Base-by-base conservation (phyloP, 2,113 vertebrate species). In the Piliocolobus tephrosceles region DNA sequence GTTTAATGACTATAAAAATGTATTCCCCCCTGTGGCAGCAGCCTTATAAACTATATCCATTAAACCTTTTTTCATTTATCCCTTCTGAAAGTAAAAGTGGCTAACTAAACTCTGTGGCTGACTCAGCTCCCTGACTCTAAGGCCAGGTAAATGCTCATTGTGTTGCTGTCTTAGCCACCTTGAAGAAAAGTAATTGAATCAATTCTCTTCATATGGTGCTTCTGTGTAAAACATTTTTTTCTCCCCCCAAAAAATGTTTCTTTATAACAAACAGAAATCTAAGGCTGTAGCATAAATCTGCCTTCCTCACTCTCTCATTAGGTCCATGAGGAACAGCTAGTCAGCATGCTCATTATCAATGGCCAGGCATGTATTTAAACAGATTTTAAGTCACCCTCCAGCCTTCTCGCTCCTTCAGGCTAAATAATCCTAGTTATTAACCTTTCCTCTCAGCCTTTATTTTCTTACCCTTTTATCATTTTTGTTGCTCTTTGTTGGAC, bases 381-480 rank as follows among this genome's bases (percentile, higher is more conserved):
- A 68, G 43, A 86, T 78, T 43, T 22, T 78, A 88, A 80, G 83
- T 95, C 95, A 90, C 45, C 66, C 52, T 76, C 93, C 79, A 94
- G 45, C 40, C 38, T 88, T 58, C 45, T 90, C 64, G 7, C 50
- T 94, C 90, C 93, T 89, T 90, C 70, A 94, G 64, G 91, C 83
- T 92, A 97, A 95, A 93, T 87, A 88, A 38, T 90, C 32, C 57
- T 87, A 68, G 45, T 96, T 82, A 88, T 82, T 89, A 97, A 95
- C 75, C n/a, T 97, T 93, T 93, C 75, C n/a, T 93, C 83, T 97
- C 90, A 79, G 94, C 50, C 84, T 75, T 85, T 86, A 68, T 97
- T 95, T 97, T 66, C 89, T 52, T 6, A 76, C 14, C 4, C 57
- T 93, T 97, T 95, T 79, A 95, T 95, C 84, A 86, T 70, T 73